A percentile compares a stretch with the other conserved stretches of the same genome.
phyloP scores from a whole-genome alignment of 2,888 invertebrate species.

The Callyntrura sp. region DNA sequence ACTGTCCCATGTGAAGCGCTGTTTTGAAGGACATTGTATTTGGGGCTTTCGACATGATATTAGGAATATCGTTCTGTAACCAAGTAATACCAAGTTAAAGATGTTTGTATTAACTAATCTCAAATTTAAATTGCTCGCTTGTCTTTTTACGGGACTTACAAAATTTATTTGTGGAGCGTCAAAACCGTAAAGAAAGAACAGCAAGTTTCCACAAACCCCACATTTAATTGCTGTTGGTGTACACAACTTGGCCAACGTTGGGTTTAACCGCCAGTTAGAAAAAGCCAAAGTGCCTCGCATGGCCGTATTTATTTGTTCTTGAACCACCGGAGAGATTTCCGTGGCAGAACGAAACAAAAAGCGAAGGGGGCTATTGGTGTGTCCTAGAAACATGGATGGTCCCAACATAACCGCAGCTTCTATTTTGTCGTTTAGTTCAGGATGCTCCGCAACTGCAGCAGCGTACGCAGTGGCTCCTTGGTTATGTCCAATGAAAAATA shows the following conservation, averaged over 20 bases:
- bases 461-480: constrained; percentile 26
- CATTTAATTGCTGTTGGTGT: constrained; percentile 47
- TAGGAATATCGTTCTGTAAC: constrained; percentile 65
- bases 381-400: constrained; percentile 51
- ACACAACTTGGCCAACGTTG: constrained; percentile 20
- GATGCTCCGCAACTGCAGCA: constrained; percentile 46
- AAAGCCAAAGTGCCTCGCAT: not conserved
- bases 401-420: constrained; percentile 24
- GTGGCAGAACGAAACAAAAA: not conserved
- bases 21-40: constrained; percentile 52
- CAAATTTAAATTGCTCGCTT: no score
- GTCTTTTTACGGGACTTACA: no score
- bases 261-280: constrained; percentile 10
- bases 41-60: constrained; percentile 45
- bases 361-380: constrained; percentile 44
- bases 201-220: constrained; percentile 61
- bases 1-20: constrained; percentile 53
- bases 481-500: constrained; percentile 48
- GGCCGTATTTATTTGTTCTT: constrained; percentile 25
- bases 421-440: constrained; percentile 64
- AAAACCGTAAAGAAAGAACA: constrained; percentile 55
- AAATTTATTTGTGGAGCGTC: constrained; percentile 58
- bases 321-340: not conserved
- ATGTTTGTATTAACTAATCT: no score
- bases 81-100: no score